These are phyloP conservation scores for Oxyscelio sp. DNA, from an alignment of 2,888 invertebrate species.

Conservation along the genomic window DNA sequence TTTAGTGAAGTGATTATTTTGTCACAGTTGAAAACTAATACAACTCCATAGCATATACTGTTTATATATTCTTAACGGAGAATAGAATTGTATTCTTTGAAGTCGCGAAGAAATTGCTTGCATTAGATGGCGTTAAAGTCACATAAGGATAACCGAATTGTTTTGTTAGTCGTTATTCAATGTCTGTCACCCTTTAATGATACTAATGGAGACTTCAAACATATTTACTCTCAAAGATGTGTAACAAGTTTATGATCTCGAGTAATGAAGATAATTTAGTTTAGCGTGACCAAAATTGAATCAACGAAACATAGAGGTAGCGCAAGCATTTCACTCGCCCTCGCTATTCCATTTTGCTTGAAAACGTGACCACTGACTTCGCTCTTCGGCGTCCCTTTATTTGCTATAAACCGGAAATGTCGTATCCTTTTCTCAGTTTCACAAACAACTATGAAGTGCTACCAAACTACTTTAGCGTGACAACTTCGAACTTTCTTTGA, in stretches of 20 bases:
- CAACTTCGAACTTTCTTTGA: conserved; percentile 7
- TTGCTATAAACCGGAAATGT: conserved; percentile 20
- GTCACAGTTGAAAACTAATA: too few species aligned
- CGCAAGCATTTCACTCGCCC: neutral
- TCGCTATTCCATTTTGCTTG: conserved; percentile 18
- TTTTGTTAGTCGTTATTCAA: conserved; percentile 2
- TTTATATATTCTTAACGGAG: too few species aligned
- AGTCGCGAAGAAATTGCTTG: too few species aligned
- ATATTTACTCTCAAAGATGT: conserved; percentile 1
- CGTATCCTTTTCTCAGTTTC: conserved; percentile 10
- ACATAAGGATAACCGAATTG: too few species aligned
- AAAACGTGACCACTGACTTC: conserved; percentile 29
- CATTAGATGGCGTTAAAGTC: too few species aligned
- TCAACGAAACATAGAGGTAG: conserved; percentile 5
- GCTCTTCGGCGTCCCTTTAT: conserved; percentile 32
- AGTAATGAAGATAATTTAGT: conserved; percentile 19
- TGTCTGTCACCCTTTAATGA: conserved; percentile 3
- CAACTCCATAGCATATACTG: too few species aligned
- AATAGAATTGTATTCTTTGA: too few species aligned
- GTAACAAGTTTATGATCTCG: conserved; percentile 12
- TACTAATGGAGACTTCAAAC: conserved; percentile 5
- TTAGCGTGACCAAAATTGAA: conserved; percentile 14
- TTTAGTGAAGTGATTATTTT: too few species aligned
- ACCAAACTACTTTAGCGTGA: conserved; percentile 14
- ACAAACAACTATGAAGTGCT: conserved; percentile 19